These are phyloP conservation scores for Hymenopus coronatus DNA, from an alignment of 2,888 invertebrate genomes.

Conservation along the genomic window DNA sequence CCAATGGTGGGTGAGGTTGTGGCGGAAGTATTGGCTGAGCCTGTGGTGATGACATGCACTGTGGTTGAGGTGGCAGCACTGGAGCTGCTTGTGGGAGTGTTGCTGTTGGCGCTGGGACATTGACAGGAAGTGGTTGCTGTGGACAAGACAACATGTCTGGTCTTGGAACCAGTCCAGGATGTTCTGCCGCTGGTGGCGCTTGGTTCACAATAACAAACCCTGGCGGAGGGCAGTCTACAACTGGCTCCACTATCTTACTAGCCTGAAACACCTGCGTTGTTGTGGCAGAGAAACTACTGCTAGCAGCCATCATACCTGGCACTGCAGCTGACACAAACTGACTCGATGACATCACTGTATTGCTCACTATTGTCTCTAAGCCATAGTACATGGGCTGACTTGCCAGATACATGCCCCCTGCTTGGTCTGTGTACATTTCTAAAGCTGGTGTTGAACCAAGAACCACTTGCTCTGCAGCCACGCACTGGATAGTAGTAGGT, in stretches of 20 bases:
- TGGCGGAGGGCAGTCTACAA: conserved; percentile 63
- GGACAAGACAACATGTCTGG: conserved; percentile 18
- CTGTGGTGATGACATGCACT: neutral
- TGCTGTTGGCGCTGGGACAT: conserved; percentile 1
- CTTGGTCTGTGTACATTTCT: conserved; percentile 60
- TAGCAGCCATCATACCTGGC: conserved; percentile 69
- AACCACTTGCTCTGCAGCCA: conserved; percentile 58
- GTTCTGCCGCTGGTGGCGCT: conserved; percentile 2
- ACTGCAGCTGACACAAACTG: conserved; percentile 79
- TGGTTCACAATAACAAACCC: conserved; percentile 29
- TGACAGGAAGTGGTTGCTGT: conserved; percentile 1
- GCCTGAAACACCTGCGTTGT: conserved; percentile 83
- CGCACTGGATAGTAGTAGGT: conserved; percentile 51
- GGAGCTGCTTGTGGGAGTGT: neutral
- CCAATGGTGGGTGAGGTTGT: neutral
- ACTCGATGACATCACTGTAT: conserved; percentile 86
- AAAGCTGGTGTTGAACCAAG: conserved; percentile 60
- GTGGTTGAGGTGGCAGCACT: neutral
- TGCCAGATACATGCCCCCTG: conserved; percentile 49
- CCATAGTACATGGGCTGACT: conserved; percentile 76
- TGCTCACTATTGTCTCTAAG: conserved; percentile 81
- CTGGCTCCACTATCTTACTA: conserved; percentile 73
- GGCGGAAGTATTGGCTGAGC: neutral
- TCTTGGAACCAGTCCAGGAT: neutral
- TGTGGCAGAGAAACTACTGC: conserved; percentile 80